Conservation (phyloP, 92 coral and sea anemone species). For the Zoanthus sansibaricus region DNA sequence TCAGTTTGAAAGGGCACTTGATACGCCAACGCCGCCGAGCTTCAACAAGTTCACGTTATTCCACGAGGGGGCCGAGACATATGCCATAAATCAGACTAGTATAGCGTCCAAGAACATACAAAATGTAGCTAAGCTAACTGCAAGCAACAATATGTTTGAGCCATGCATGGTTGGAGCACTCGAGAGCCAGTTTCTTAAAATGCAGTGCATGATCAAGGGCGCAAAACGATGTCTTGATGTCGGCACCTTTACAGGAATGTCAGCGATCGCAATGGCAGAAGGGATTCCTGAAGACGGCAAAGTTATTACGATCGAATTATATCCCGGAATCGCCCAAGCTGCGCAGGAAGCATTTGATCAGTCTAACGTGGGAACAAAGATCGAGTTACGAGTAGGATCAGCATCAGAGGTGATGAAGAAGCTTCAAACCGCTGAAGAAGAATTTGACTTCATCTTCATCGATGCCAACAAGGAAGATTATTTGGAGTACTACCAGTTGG, state of each 20-base stretch:
- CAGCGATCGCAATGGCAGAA: constrained; percentile 72
- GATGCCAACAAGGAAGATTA: constrained; percentile 19
- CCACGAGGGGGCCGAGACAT: constrained; percentile 60
- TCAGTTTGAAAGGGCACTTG: constrained; percentile 48
- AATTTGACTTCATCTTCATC: constrained; percentile 5
- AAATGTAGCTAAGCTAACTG: constrained; percentile 59
- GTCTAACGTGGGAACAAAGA: constrained; percentile 2
- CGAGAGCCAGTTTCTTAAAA: constrained; percentile 68
- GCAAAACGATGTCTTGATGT: constrained; percentile 64
- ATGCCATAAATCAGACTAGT: constrained; percentile 47
- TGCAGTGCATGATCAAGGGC: constrained; percentile 55
- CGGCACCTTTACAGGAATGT: constrained; percentile 74
- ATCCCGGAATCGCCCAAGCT: constrained; percentile 52
- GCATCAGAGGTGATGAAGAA: neutral
- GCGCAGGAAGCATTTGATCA: constrained; percentile 39
- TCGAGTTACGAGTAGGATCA: neutral
- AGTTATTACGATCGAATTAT: constrained; percentile 62
- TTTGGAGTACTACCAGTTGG: constrained; percentile 4
- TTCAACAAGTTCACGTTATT: constrained; percentile 8
- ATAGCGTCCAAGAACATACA: constrained; percentile 60
- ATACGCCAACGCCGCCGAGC: constrained; percentile 52
- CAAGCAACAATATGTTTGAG: constrained; percentile 50
- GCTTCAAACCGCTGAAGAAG: neutral
- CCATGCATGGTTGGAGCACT: constrained; percentile 72
- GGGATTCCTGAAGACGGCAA: constrained; percentile 60